Evolutionary conservation across 2,888 invertebrate species (phyloP), one percentile per base, ranked within the genome.

Genomic region (Scaptomyza cyrtandrae): DNA sequence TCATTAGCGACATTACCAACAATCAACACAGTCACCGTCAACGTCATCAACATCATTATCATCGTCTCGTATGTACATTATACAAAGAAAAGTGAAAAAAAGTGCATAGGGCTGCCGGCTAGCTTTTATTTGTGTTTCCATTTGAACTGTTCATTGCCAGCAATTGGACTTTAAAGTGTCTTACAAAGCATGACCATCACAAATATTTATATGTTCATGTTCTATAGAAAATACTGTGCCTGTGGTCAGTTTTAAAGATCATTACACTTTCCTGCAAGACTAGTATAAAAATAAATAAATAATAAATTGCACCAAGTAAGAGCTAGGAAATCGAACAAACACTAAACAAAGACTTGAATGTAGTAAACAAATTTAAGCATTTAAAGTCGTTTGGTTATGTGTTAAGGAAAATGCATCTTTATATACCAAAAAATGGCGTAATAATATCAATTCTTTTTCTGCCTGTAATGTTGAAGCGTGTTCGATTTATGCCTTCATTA

Each of bases 91-190:
- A 81, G 83, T 80, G 64, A 80, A 80, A 85, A 80, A 59, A 66
- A 71, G 11, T 52, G 14, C 11, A 37, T 39, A 0, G 19, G 16
- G 29, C 29, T 35, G 57, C 29, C 45, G 33, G 31, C 54, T 50
- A 35, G 46, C 46, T 55, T 56, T 55, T 58, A 53, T 77, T 79
- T 68, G 41, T 64, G 61, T 41, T 71, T 76, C 49, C 67, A 74
- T 71, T 82, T 86, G 57, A 78, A 75, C 78, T 63, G 74, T 84
- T 86, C 82, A 86, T 86, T 86, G 85, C 59, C 78, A 75, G 62
- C 82, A 84, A 82, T 82, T 82, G 75, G 59, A 58, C 59, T 53
- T 39, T 48, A 37, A 41, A 44, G 52, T 14, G 46, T 24, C 46
- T 58, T 65, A 69, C 61, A 58, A 43, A 29, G 50, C 27, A 58